Evolutionary conservation across 2,113 vertebrate species (phyloP).

Genomic region (Himantopus leucocephalus): DNA sequence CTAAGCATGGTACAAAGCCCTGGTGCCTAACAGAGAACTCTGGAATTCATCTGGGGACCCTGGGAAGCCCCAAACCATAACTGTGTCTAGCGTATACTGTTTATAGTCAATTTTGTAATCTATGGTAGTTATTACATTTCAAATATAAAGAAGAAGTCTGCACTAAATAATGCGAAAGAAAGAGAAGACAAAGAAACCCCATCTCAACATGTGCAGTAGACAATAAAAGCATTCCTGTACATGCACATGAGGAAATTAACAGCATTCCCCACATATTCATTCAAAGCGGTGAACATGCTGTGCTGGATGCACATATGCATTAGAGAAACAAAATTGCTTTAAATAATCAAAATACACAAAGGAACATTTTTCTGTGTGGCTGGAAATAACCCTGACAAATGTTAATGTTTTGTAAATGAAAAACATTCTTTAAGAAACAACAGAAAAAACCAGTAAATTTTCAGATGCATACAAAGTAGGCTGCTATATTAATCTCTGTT

Average conservation of each 20-base stretch:
- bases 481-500: background rate
- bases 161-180: background rate
- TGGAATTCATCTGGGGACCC: background rate
- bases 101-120: background rate
- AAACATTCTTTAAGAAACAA: slow-evolving; percentile 71
- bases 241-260: slow-evolving; percentile 66
- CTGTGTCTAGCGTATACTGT: background rate
- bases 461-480: background rate
- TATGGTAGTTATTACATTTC: background rate
- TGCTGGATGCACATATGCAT: slow-evolving; percentile 60
- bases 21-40: background rate
- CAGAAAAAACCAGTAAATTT: background rate
- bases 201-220: slow-evolving; percentile 33
- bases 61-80: background rate
- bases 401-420: slow-evolving; percentile 73
- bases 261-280: slow-evolving; percentile 62
- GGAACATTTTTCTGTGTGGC: slow-evolving; percentile 72
- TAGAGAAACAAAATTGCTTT: slow-evolving; percentile 76
- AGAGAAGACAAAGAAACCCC: slow-evolving; percentile 42
- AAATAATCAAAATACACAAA: slow-evolving; percentile 80
- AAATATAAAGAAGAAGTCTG: slow-evolving; percentile 10
- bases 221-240: slow-evolving; percentile 66
- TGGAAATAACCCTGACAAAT: slow-evolving; percentile 77
- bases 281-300: slow-evolving; percentile 69
- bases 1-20: background rate